Evolutionary conservation across 1,140 invertebrate genomes (phyloP).

Genomic region (Gryllus bimaculatus): DNA sequence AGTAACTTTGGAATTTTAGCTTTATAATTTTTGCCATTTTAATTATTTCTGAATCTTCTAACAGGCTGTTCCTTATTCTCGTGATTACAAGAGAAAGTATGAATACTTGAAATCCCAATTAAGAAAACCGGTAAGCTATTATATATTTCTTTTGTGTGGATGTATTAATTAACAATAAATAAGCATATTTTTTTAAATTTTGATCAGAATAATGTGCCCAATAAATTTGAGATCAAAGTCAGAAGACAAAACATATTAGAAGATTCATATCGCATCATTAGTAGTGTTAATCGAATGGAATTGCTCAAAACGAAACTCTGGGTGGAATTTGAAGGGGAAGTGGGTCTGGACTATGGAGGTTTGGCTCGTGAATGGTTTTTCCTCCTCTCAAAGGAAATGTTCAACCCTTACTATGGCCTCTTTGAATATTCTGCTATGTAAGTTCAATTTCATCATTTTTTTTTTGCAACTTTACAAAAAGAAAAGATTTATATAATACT

Average conservation of each 20-base stretch:
- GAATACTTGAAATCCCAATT: constrained; percentile 94
- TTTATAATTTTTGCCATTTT: neutral
- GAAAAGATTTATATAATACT: neutral
- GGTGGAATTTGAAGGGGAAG: constrained; percentile 97
- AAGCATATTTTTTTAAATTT: neutral
- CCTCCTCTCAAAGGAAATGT: constrained; percentile 97
- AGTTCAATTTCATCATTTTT: constrained; percentile 32
- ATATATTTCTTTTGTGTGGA: neutral
- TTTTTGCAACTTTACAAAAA: neutral
- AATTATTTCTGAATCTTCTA: constrained; percentile 26
- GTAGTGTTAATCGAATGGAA: constrained; percentile 72
- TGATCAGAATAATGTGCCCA: constrained; percentile 82
- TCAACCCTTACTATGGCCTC: constrained; percentile 97
- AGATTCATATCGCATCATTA: constrained; percentile 88
- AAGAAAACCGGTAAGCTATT: constrained; percentile 77
- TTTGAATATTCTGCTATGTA: constrained; percentile 98
- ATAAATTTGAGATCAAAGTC: constrained; percentile 95
- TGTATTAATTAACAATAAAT: too few species aligned
- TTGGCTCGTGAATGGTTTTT: constrained; percentile 97
- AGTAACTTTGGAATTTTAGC: neutral
- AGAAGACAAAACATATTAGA: constrained; percentile 84
- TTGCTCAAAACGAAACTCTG: constrained; percentile 93
- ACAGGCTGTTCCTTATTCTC: constrained; percentile 88
- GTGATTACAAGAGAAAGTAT: constrained; percentile 98
- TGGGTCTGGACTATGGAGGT: constrained; percentile 95